Evolutionary conservation across 2,797 vertebrate genomes (phyloP).

Genomic region (Pelobates cultripes): DNA sequence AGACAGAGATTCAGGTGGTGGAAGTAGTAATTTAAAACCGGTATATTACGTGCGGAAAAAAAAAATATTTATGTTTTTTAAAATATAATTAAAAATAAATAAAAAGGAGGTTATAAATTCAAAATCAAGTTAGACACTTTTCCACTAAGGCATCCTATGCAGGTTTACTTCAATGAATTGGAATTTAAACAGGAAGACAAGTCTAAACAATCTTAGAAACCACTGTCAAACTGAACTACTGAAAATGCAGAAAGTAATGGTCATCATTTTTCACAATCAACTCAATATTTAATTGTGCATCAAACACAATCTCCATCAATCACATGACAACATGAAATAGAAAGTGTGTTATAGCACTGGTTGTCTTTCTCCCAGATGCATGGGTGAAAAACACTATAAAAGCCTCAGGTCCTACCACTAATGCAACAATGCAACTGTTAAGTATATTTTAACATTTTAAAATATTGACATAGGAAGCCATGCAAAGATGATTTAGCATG

Average conservation of each 20-base stretch:
- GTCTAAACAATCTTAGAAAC: slow-evolving; percentile 84
- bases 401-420: slow-evolving; percentile 76
- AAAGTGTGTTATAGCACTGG: slow-evolving; percentile 80
- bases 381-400: slow-evolving; percentile 76
- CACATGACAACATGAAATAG: slow-evolving; percentile 80
- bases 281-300: slow-evolving; percentile 84
- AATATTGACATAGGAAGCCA: slow-evolving; percentile 59
- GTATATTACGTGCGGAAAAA: neutral
- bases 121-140: neutral
- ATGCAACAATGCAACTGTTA: slow-evolving; percentile 75
- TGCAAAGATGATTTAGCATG: slow-evolving; percentile 63
- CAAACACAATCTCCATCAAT: slow-evolving; percentile 78
- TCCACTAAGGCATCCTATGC: neutral
- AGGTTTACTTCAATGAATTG: neutral
- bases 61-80: no score
- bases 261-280: slow-evolving; percentile 80
- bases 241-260: slow-evolving; percentile 70
- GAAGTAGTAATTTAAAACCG: neutral
- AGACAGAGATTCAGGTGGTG: no score
- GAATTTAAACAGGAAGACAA: slow-evolving; percentile 78
- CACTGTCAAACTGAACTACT: slow-evolving; percentile 70
- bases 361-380: slow-evolving; percentile 75
- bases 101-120: no score
- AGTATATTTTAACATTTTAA: slow-evolving; percentile 74
- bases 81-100: no score